Percentiles rank a stretch among this genome's conserved stretches.
These are phyloP conservation scores for Ictalurus punctatus DNA, from an alignment of 2,113 vertebrate genomes.

Conservation along the genomic window DNA sequence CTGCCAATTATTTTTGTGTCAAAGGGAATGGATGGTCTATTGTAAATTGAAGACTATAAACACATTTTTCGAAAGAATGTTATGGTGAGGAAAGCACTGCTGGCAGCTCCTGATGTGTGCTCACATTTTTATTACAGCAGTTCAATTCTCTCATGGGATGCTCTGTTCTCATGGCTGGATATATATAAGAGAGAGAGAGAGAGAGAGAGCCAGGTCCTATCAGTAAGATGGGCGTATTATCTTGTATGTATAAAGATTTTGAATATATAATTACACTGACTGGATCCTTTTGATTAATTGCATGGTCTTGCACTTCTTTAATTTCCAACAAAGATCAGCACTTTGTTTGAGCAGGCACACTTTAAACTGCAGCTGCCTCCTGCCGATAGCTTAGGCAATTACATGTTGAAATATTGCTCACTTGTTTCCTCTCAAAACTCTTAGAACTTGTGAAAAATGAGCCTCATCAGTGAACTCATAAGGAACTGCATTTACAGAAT, in stretches of 20 bases:
- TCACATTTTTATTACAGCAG: conserved; percentile 44
- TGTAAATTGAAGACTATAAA: conserved; percentile 19
- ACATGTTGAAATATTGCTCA: conserved; percentile 9
- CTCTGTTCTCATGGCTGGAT: conserved; percentile 3
- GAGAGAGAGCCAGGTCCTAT: conserved; percentile 32
- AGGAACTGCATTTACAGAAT: conserved; percentile 18
- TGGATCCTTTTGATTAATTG: conserved; percentile 26
- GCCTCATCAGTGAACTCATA: background rate
- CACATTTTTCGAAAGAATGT: conserved; percentile 12
- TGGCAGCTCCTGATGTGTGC: conserved; percentile 41
- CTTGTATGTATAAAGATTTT: background rate
- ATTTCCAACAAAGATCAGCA: background rate
- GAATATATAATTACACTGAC: conserved; percentile 4
- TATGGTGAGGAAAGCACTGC: conserved; percentile 40
- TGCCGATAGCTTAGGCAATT: conserved; percentile 6
- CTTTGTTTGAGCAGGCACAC: background rate
- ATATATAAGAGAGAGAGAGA: too few relatives aligned
- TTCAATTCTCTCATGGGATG: conserved; percentile 6
- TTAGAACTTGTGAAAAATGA: conserved; percentile 21
- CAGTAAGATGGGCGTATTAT: conserved; percentile 25
- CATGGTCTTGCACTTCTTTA: background rate
- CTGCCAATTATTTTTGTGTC: conserved; percentile 35
- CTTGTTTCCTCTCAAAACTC: background rate
- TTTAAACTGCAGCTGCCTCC: conserved; percentile 5
- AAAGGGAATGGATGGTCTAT: conserved; percentile 12